A percentile compares a stretch with the other conserved stretches of the same genome.
Conservation (phyloP, 2,888 invertebrate species). For the Lepeophtheirus nordmannii region DNA sequence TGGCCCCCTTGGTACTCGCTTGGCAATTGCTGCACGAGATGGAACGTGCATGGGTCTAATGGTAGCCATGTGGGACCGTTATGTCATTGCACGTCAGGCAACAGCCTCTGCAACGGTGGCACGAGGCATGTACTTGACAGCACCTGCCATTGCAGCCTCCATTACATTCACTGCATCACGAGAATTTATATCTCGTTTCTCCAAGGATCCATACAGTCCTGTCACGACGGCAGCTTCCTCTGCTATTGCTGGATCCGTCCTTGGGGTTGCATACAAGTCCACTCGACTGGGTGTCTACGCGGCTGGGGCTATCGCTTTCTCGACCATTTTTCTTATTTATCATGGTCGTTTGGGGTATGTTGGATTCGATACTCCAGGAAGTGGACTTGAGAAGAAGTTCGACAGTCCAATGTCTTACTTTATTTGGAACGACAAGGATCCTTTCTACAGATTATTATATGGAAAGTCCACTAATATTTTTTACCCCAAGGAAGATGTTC, state of each 20-base stretch:
- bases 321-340: background rate
- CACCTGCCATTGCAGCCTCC: background rate
- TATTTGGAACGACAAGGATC: slow-evolving; percentile 5
- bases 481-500: background rate
- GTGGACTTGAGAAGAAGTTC: background rate
- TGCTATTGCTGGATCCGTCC: background rate
- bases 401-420: background rate
- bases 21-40: background rate
- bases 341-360: background rate
- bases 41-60: background rate
- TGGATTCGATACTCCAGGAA: background rate
- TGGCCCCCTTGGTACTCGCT: background rate
- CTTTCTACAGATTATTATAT: background rate
- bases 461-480: background rate
- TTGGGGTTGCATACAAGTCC: background rate
- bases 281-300: background rate
- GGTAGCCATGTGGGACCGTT: background rate
- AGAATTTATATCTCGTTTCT: background rate
- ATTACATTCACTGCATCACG: background rate
- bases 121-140: background rate
- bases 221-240: background rate
- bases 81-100: background rate
- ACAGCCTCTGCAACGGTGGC: background rate
- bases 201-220: background rate
- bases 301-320: background rate